A percentile compares a stretch with the other conserved stretches of the same genome.
phyloP scores from a whole-genome alignment of 2,797 vertebrate genomes.

The Adrianichthys oophorus region DNA sequence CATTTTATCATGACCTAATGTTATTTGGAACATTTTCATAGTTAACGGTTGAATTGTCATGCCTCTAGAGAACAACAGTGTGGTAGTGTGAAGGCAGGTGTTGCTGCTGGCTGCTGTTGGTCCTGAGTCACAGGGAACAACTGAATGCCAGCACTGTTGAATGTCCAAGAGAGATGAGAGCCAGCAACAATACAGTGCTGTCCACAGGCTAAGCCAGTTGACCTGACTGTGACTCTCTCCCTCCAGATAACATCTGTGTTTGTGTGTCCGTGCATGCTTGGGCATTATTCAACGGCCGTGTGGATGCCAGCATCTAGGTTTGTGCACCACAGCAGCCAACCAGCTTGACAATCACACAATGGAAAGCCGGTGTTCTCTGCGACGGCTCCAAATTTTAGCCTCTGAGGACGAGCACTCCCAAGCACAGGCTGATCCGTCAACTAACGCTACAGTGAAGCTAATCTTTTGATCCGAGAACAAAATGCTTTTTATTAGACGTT shows the following conservation, averaged over 20 bases:
- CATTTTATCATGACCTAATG: background rate
- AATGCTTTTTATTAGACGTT: conserved; percentile 47
- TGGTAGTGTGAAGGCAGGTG: conserved; percentile 66
- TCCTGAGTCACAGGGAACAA: conserved; percentile 70
- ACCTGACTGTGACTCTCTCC: conserved; percentile 67
- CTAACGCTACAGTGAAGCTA: conserved; percentile 43
- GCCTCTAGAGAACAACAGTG: conserved; percentile 37
- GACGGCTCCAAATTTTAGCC: conserved; percentile 39
- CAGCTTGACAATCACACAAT: conserved; percentile 58
- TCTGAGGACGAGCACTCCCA: conserved; percentile 25
- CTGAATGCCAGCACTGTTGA: conserved; percentile 70
- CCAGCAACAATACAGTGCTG: conserved; percentile 72
- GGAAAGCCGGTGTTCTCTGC: conserved; percentile 43
- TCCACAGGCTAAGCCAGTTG: conserved; percentile 56
- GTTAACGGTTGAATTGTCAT: conserved; percentile 3
- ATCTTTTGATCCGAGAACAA: conserved; percentile 62
- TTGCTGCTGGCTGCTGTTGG: conserved; percentile 43
- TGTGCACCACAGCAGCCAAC: conserved; percentile 40
- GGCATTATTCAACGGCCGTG: conserved; percentile 40
- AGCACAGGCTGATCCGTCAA: conserved; percentile 51
- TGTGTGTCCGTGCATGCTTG: conserved; percentile 27
- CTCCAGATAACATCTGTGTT: conserved; percentile 55
- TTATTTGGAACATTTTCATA: background rate
- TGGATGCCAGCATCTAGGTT: conserved; percentile 44
- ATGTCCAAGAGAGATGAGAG: conserved; percentile 54